Conservation (phyloP, 2,888 invertebrate species). For the Scaptodrosophila latifasciaeformis region DNA sequence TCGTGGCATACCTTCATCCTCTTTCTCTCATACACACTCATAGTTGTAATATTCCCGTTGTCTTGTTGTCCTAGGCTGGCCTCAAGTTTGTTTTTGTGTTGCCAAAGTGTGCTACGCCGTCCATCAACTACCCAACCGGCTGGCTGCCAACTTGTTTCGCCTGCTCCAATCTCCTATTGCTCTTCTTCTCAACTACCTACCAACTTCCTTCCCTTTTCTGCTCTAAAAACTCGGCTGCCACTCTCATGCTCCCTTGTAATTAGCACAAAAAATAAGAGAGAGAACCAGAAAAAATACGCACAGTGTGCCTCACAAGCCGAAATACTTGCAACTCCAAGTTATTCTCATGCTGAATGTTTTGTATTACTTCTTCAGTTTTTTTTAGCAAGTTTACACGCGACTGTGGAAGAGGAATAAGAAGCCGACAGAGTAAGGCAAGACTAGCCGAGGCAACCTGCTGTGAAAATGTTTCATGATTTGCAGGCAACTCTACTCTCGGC, state of each 20-base stretch:
- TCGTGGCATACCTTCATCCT: conserved; percentile 17
- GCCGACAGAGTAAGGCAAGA: no score
- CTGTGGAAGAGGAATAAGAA: no score
- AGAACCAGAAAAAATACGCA: conserved; percentile 8
- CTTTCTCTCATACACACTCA: no score
- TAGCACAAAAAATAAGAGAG: conserved; percentile 43
- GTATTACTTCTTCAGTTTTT: not conserved
- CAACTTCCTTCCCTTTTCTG: no score
- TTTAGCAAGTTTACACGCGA: not conserved
- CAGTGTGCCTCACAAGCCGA: conserved; percentile 40
- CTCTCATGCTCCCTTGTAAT: conserved; percentile 53
- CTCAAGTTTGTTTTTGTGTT: conserved; percentile 63
- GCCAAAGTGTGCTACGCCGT: conserved; percentile 56
- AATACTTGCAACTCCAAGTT: conserved; percentile 59
- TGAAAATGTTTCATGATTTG: conserved; percentile 53
- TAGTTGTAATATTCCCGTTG: no score
- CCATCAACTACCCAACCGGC: conserved; percentile 29
- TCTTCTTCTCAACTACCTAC: not conserved
- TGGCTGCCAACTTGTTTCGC: not conserved
- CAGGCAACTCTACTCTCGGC: conserved; percentile 46
- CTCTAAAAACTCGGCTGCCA: not conserved
- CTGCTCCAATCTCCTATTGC: no score
- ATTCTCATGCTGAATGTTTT: conserved; percentile 7
- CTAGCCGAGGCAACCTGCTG: conserved; percentile 39
- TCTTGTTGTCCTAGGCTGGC: conserved; percentile 47